Evolutionary conservation across 1,140 invertebrate species (phyloP), one percentile per base, ranked within the genome.

Genomic region (Holotrichia oblita): DNA sequence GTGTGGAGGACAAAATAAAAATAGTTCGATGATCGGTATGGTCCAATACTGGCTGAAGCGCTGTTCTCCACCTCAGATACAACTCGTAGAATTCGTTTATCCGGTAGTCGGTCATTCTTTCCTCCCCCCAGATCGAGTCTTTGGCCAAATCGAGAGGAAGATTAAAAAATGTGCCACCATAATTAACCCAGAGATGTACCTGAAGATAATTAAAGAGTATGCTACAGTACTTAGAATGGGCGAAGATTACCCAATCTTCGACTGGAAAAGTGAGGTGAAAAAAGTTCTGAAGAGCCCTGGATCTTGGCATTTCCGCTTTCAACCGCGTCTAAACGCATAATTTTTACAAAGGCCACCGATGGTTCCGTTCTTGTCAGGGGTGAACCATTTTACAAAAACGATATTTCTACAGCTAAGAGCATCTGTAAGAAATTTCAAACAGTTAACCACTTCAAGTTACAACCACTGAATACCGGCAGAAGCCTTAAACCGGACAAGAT

Each of bases 381-480:
- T 27, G 14, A 41, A 75, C 41, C 27, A 40, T 41, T 40, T 40
- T 3, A 75, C 20, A 75, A 41, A n/a, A 41, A 41, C 34, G 41
- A 75, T 24, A 24, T 69, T 69, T 69, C 64, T n/a, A 24, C 20
- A 69, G 22, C 40, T n/a, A 75, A 22, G 9, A 22, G 27, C 9
- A 42, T 41, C 9, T 9, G 73, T 41, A 75, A 75, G 41, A 42
- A 41, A 41, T 10, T 40, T 75, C 10, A 40, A 75, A 34, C 34
- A 2, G 20, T 34, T 4, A 40, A 22, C 27, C 22, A 41, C 14
- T 75, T n/a, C n/a, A n/a, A n/a, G n/a, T n/a, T n/a, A n/a, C 22
- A 40, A 22, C 27, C 22, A 41, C 14, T 75, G 73, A 22, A 75
- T 41, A 22, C 82, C 77, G 73, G 73, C 14, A 75, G 73, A 75